A percentile compares a stretch with the other conserved stretches of the same genome.
These are phyloP conservation scores for Dryococelus australis DNA, from an alignment of 2,888 invertebrate genomes.

Conservation along the genomic window DNA sequence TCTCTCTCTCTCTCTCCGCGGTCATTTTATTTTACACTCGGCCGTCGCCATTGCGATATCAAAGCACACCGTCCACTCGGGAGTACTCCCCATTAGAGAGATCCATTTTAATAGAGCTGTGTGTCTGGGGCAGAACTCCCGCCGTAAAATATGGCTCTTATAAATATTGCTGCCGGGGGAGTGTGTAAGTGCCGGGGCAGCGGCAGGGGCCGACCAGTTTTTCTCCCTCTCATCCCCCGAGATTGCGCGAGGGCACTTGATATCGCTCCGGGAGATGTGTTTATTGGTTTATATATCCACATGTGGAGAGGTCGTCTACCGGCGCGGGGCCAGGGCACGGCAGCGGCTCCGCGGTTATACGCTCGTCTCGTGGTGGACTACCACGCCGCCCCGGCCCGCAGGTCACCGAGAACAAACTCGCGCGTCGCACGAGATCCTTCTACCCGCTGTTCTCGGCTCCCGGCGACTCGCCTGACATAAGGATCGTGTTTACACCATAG, in stretches of 20 bases:
- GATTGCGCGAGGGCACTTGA: neutral
- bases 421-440: no score
- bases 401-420: no score
- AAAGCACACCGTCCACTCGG: neutral
- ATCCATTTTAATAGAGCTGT: constrained; percentile 16
- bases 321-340: neutral
- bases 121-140: neutral
- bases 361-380: no score
- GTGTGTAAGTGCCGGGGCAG: neutral
- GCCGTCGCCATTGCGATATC: neutral
- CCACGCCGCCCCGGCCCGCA: no score
- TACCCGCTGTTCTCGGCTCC: no score
- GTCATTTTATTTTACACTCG: neutral
- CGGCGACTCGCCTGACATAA: no score
- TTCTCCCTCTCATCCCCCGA: neutral
- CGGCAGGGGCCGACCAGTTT: neutral
- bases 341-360: neutral
- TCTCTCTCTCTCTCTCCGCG: no score
- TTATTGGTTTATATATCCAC: neutral
- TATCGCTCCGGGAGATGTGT: neutral
- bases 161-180: neutral
- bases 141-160: constrained; percentile 16
- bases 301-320: neutral
- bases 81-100: neutral
- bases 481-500: no score